A percentile compares a stretch with the other conserved stretches of the same genome.
Conservation (phyloP, 2,797 vertebrate genomes). For the Valencia hispanica region DNA sequence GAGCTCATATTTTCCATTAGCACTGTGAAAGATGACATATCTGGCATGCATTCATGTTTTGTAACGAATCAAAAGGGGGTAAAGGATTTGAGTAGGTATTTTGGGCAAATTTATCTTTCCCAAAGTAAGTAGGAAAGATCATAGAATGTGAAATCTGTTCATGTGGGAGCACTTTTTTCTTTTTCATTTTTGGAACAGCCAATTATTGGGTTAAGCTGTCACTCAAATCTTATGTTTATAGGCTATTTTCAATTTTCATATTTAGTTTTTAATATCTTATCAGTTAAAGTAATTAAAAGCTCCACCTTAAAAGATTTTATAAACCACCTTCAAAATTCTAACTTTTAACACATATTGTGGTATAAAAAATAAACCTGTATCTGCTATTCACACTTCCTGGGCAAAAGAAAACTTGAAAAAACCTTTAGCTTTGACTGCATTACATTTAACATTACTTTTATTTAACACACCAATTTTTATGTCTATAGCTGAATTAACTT, state of each 20-base stretch:
- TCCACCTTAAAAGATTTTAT: not conserved
- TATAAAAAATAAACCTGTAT: not conserved
- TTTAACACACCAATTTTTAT: not conserved
- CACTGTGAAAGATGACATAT: conserved; percentile 22
- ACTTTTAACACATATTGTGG: not conserved
- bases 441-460: not conserved
- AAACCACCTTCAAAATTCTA: not conserved
- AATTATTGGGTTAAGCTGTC: not conserved
- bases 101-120: not conserved
- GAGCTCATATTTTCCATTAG: conserved; percentile 25
- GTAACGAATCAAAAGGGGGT: conserved; percentile 29
- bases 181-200: conserved; percentile 5
- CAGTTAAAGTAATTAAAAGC: not conserved
- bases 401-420: not conserved
- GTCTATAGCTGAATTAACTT: conserved; percentile 1
- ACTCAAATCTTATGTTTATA: not conserved
- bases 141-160: not conserved
- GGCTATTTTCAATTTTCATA: not conserved
- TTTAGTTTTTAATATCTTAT: conserved; percentile 8
- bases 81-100: conserved; percentile 19
- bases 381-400: not conserved
- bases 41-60: conserved; percentile 27
- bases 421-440: not conserved
- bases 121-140: conserved; percentile 34
- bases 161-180: not conserved